These are phyloP conservation scores for Hymenochirus boettgeri DNA, from an alignment of 2,113 vertebrate species.

Conservation along the genomic window DNA sequence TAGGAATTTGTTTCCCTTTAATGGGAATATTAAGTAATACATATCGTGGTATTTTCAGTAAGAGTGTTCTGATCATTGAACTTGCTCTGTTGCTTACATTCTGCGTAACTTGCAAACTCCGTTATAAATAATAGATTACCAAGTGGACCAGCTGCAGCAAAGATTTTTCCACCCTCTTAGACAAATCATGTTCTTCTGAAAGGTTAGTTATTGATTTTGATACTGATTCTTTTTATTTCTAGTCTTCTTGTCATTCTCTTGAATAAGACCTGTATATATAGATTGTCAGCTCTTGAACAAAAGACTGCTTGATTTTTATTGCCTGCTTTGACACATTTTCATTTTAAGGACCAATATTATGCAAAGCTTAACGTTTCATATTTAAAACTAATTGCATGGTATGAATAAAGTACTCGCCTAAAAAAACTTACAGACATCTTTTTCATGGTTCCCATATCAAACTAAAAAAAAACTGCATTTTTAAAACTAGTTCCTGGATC, in stretches of 20 bases:
- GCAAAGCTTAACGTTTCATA: too few relatives aligned
- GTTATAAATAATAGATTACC: constrained; percentile 49
- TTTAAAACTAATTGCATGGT: too few relatives aligned
- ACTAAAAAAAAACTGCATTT: too few relatives aligned
- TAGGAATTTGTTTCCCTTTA: too few relatives aligned
- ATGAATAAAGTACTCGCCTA: too few relatives aligned
- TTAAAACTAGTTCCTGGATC: too few relatives aligned
- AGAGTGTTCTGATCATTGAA: background rate
- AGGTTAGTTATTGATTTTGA: constrained; percentile 53
- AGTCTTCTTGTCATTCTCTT: background rate
- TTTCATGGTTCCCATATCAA: too few relatives aligned
- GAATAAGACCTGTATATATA: background rate
- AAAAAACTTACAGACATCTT: too few relatives aligned
- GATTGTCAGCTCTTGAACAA: background rate
- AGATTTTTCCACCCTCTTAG: constrained; percentile 46
- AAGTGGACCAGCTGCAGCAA: constrained; percentile 50
- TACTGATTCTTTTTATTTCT: constrained; percentile 44
- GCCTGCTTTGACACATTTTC: too few relatives aligned
- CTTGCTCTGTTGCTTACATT: constrained; percentile 42
- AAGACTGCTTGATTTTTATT: too few relatives aligned
- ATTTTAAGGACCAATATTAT: too few relatives aligned
- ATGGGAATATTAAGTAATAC: background rate
- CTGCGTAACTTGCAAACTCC: constrained; percentile 37
- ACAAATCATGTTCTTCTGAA: constrained; percentile 42
- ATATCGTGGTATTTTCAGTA: background rate